phyloP scores from a whole-genome alignment of 2,113 vertebrate genomes.

The Neoarius graeffei region DNA sequence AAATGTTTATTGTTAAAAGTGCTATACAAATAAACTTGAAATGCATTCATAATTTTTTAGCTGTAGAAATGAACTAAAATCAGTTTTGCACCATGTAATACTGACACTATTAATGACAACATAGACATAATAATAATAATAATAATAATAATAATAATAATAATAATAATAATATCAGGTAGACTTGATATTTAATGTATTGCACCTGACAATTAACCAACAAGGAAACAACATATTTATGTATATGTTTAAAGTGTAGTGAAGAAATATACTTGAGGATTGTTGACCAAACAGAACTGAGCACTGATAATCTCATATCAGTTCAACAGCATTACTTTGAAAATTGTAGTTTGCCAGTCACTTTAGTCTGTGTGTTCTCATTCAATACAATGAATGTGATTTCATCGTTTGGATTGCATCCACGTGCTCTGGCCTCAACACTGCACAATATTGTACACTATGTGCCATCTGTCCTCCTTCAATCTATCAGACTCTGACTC shows the following conservation, averaged over 20 bases:
- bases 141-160: too few relatives aligned
- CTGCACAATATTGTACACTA: not conserved
- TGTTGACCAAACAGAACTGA: not conserved
- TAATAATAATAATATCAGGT: not conserved
- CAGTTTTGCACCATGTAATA: too few relatives aligned
- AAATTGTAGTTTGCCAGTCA: not conserved
- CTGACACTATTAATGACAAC: not conserved
- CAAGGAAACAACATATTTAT: not conserved
- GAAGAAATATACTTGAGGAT: not conserved
- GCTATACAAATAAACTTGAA: too few relatives aligned
- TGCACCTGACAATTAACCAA: not conserved
- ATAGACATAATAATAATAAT: too few relatives aligned
- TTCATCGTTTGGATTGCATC: not conserved
- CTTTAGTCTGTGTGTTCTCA: not conserved
- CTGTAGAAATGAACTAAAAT: too few relatives aligned
- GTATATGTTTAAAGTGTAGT: not conserved
- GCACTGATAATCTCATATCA: not conserved
- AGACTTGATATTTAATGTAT: not conserved
- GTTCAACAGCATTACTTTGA: not conserved
- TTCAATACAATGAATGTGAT: not conserved
- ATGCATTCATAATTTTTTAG: too few relatives aligned
- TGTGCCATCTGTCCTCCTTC: conserved; percentile 1
- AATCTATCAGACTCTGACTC: not conserved
- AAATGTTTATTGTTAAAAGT: too few relatives aligned
- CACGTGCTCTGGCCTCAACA: not conserved